A percentile compares a stretch with the other conserved stretches of the same genome.
Evolutionary conservation across 2,888 invertebrate species (phyloP).

Genomic region (Esperia sulphurella): DNA sequence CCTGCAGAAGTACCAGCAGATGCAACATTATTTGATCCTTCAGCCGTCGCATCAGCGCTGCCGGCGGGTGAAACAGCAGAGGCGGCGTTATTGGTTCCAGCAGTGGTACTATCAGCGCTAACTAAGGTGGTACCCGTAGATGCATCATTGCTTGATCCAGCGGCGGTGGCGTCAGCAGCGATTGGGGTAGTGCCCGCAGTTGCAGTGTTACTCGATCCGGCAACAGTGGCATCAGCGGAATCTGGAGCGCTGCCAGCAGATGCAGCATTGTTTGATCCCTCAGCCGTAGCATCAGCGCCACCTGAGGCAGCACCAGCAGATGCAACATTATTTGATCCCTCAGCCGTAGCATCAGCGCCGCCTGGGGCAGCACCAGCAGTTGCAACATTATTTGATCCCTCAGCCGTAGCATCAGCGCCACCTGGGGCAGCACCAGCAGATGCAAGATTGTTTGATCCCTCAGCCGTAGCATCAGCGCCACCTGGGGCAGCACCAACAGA

Average conservation of each 20-base stretch:
- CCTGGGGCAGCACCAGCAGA: background rate
- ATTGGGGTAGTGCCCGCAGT: background rate
- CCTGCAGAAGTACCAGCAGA: background rate
- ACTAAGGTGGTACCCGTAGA: background rate
- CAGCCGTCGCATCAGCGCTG: background rate
- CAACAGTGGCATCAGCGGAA: background rate
- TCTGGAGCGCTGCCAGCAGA: background rate
- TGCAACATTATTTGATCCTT: background rate
- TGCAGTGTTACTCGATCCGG: background rate
- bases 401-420: slow-evolving; percentile 2
- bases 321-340: background rate
- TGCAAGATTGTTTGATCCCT: background rate
- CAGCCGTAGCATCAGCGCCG: background rate
- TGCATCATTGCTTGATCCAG: background rate
- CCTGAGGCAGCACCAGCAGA: background rate
- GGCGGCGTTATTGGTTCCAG: background rate
- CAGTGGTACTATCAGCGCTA: background rate
- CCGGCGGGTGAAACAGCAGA: background rate
- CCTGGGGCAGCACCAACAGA: slow-evolving; percentile 3
- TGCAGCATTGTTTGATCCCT: background rate
- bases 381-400: background rate
- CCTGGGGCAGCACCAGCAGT: background rate
- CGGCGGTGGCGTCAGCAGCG: background rate
- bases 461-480: slow-evolving; percentile 4
- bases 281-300: background rate